Percentiles rank a stretch among this genome's conserved stretches.
These are phyloP conservation scores for Rhamphomyia laevipes DNA, from an alignment of 2,888 invertebrate genomes.

Conservation along the genomic window DNA sequence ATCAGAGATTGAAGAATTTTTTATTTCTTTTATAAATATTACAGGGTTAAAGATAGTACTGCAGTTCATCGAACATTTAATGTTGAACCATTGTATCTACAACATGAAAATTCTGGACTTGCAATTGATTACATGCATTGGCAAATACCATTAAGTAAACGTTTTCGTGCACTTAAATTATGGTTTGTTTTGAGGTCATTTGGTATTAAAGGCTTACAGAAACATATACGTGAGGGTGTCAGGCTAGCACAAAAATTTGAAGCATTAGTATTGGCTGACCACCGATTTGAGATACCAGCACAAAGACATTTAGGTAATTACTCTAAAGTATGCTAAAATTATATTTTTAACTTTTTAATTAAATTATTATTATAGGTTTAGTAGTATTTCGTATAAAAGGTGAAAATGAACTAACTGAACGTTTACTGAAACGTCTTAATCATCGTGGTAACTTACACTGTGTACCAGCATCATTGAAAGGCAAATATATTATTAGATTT, in stretches of 20 bases:
- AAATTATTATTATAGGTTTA: slow-evolving; percentile 45
- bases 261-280: slow-evolving; percentile 67
- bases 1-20: too few species aligned
- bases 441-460: slow-evolving; percentile 81
- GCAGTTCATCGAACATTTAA: slow-evolving; percentile 94
- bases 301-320: slow-evolving; percentile 54
- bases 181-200: slow-evolving; percentile 96
- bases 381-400: slow-evolving; percentile 84
- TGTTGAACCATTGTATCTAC: slow-evolving; percentile 91
- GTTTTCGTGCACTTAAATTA: slow-evolving; percentile 84
- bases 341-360: not conserved
- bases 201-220: slow-evolving; percentile 82
- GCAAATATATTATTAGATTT: slow-evolving; percentile 76
- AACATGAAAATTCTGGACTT: slow-evolving; percentile 95
- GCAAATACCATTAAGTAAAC: slow-evolving; percentile 91
- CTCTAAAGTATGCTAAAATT: not conserved
- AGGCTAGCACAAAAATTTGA: slow-evolving; percentile 84
- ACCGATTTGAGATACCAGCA: slow-evolving; percentile 83
- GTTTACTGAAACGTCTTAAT: slow-evolving; percentile 75
- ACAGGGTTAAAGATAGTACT: slow-evolving; percentile 86
- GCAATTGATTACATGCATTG: slow-evolving; percentile 98
- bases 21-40: slow-evolving; percentile 15
- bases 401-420: slow-evolving; percentile 78
- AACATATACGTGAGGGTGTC: slow-evolving; percentile 86
- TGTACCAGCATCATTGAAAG: slow-evolving; percentile 87